Evolutionary conservation across 2,888 invertebrate genomes (phyloP).

Genomic region (Diaprepes abbreviatus): DNA sequence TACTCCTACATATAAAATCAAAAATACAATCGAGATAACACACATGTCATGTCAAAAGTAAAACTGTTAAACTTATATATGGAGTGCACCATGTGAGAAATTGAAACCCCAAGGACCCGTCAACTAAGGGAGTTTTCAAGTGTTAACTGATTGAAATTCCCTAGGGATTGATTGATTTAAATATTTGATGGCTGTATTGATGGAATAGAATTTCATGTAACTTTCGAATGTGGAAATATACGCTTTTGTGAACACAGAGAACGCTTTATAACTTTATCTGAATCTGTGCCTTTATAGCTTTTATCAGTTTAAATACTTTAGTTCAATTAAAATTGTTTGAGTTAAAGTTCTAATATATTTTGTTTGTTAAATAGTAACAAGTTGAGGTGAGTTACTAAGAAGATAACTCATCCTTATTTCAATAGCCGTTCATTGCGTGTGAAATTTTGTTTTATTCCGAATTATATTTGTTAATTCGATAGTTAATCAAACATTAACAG

Average conservation of each 20-base stretch:
- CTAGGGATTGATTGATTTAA: constrained; percentile 56
- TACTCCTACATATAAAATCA: too few relatives aligned
- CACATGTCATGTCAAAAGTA: background rate
- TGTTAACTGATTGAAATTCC: constrained; percentile 56
- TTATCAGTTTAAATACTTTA: background rate
- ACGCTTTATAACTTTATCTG: constrained; percentile 25
- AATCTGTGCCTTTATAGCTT: background rate
- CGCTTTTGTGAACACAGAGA: constrained; percentile 23
- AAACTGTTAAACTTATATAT: constrained; percentile 5
- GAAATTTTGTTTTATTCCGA: too few relatives aligned
- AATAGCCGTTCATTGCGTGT: too few relatives aligned
- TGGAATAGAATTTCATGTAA: constrained; percentile 26
- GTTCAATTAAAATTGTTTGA: background rate
- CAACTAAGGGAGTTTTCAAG: constrained; percentile 45
- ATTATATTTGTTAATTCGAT: too few relatives aligned
- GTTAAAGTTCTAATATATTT: background rate
- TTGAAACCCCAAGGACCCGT: constrained; percentile 17
- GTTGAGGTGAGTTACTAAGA: too few relatives aligned
- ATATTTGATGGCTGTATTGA: constrained; percentile 56
- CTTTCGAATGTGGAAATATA: constrained; percentile 31
- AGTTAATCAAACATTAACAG: too few relatives aligned
- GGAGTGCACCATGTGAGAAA: constrained; percentile 13
- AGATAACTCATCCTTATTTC: too few relatives aligned
- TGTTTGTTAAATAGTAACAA: too few relatives aligned
- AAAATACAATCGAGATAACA: background rate